Conservation (phyloP, 2,113 vertebrate genomes). For the Gopherus flavomarginatus region DNA sequence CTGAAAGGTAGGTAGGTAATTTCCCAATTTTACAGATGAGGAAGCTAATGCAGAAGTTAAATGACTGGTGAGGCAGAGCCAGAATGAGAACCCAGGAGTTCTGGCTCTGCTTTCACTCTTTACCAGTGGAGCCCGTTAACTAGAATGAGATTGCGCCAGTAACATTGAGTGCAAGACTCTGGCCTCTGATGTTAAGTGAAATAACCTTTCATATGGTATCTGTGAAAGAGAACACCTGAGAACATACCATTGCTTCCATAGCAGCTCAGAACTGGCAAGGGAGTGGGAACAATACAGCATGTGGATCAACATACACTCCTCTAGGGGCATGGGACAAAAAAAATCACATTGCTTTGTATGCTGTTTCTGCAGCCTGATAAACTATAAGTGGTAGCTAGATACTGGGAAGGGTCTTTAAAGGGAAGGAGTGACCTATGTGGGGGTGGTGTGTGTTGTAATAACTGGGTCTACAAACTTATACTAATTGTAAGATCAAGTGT, state of each 20-base stretch:
- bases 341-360: neutral
- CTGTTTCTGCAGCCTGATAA: neutral
- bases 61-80: fast-evolving
- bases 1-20: neutral
- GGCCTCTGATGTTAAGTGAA: neutral
- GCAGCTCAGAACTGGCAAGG: neutral
- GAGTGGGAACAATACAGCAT: neutral
- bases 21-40: neutral
- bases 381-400: fast-evolving
- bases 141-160: neutral
- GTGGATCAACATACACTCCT: neutral
- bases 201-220: neutral
- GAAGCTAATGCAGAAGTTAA: neutral
- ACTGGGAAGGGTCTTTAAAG: neutral
- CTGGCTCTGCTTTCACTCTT: neutral
- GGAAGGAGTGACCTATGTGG: neutral
- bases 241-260: fast-evolving
- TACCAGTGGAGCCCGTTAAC: neutral
- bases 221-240: neutral
- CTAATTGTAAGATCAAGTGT: too few relatives aligned
- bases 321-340: neutral
- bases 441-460: neutral
- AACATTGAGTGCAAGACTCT: neutral
- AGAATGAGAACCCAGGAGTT: neutral
- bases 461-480: too few relatives aligned